These are phyloP conservation scores for Charadrius vociferus DNA, from an alignment of 2,113 vertebrate genomes.

Conservation along the genomic window DNA sequence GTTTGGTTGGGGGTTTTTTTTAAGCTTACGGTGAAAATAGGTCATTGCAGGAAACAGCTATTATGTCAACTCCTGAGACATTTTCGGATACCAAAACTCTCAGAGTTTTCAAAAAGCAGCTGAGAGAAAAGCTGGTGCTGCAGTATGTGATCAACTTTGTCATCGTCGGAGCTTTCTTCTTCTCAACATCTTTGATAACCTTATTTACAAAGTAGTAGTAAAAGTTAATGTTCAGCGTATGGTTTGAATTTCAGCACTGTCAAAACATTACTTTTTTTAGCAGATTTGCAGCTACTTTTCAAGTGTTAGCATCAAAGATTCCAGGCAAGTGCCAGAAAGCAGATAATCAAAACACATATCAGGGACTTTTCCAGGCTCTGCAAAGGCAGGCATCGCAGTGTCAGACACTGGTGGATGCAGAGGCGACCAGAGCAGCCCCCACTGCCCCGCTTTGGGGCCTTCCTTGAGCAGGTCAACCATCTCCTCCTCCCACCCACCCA, in stretches of 20 bases:
- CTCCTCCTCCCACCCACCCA: background rate
- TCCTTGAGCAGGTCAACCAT: background rate
- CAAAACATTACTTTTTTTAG: background rate
- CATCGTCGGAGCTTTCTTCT: background rate
- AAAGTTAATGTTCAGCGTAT: background rate
- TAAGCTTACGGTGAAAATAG: background rate
- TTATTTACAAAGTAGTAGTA: background rate
- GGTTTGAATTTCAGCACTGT: slow-evolving; percentile 7
- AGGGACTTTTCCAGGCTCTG: background rate
- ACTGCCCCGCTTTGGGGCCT: background rate
- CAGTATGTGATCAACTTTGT: background rate
- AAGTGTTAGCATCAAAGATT: background rate
- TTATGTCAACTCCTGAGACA: background rate
- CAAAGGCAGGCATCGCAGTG: background rate
- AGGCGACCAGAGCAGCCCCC: background rate
- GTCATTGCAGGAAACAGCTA: slow-evolving; percentile 3
- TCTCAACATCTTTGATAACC: background rate
- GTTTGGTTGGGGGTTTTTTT: background rate
- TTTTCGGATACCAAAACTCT: background rate
- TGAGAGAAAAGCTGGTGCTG: background rate
- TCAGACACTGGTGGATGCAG: background rate
- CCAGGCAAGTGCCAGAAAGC: background rate
- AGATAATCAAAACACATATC: background rate
- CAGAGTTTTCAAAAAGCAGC: background rate
- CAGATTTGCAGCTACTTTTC: background rate